A percentile compares a stretch with the other conserved stretches of the same genome.
These are phyloP conservation scores for Silurus meridionalis DNA, from an alignment of 2,113 vertebrate species.

Conservation along the genomic window DNA sequence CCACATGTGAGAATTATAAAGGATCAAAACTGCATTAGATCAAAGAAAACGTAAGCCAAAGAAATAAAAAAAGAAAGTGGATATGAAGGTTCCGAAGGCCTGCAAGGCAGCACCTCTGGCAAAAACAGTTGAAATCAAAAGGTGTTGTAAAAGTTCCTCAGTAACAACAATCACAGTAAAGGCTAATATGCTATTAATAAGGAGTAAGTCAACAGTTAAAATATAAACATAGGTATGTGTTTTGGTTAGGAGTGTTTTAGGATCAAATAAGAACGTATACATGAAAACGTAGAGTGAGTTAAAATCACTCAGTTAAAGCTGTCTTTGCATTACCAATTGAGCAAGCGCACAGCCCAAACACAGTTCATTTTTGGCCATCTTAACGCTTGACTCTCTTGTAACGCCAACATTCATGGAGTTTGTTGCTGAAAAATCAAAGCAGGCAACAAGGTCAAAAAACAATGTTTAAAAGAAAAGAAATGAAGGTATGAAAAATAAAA, in stretches of 20 bases:
- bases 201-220: constrained; percentile 67
- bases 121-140: constrained; percentile 64
- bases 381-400: constrained; percentile 51
- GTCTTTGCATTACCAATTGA: constrained; percentile 39
- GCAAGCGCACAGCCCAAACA: constrained; percentile 30
- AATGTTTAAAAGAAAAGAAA: constrained; percentile 27
- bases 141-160: constrained; percentile 64
- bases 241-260: constrained; percentile 94
- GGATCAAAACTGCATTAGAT: constrained; percentile 68
- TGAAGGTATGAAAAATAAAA: constrained; percentile 40
- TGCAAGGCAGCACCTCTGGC: constrained; percentile 79
- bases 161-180: constrained; percentile 70
- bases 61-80: constrained; percentile 72
- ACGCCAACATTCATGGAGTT: constrained; percentile 44
- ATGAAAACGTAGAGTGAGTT: constrained; percentile 48
- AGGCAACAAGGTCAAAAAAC: constrained; percentile 26
- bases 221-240: constrained; percentile 63
- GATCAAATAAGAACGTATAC: constrained; percentile 75
- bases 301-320: constrained; percentile 47
- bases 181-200: constrained; percentile 8
- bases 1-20: constrained; percentile 72
- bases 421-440: constrained; percentile 30
- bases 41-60: constrained; percentile 71
- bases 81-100: constrained; percentile 88
- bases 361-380: constrained; percentile 35